Evolutionary conservation across 1,140 invertebrate genomes (phyloP).

Genomic region (Papilio machaon): DNA sequence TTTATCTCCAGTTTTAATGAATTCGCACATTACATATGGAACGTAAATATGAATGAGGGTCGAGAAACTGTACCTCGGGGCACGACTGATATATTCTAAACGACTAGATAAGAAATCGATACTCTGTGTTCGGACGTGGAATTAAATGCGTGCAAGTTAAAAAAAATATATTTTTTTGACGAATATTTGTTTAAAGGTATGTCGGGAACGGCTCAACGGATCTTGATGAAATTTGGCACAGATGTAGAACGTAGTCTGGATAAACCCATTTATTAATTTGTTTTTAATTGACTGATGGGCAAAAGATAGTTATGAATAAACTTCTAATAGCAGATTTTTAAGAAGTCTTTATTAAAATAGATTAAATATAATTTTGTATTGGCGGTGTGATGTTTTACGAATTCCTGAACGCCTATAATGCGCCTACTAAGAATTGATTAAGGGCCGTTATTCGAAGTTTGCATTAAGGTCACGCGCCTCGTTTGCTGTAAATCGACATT

Average conservation of each 20-base stretch:
- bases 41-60: constrained; percentile 19
- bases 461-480: constrained; percentile 24
- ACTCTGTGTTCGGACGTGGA: not conserved
- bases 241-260: no score
- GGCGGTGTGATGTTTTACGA: not conserved
- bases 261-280: no score
- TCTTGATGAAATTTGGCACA: not conserved
- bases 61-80: constrained; percentile 2
- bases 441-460: constrained; percentile 17
- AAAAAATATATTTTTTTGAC: not conserved
- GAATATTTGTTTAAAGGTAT: no score
- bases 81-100: constrained; percentile 13
- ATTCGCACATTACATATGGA: constrained; percentile 3
- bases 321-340: not conserved
- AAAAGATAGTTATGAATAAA: no score
- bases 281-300: no score
- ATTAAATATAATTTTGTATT: not conserved
- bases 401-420: constrained; percentile 7
- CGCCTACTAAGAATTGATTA: constrained; percentile 19
- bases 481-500: not conserved
- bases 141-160: not conserved
- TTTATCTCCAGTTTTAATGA: constrained; percentile 6
- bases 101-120: constrained; percentile 28
- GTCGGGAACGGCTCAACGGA: no score
- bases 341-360: not conserved